These are phyloP conservation scores for Eucidaris tribuloides DNA, from an alignment of 35 echinoderm and acorn worm genomes.

Conservation along the genomic window DNA sequence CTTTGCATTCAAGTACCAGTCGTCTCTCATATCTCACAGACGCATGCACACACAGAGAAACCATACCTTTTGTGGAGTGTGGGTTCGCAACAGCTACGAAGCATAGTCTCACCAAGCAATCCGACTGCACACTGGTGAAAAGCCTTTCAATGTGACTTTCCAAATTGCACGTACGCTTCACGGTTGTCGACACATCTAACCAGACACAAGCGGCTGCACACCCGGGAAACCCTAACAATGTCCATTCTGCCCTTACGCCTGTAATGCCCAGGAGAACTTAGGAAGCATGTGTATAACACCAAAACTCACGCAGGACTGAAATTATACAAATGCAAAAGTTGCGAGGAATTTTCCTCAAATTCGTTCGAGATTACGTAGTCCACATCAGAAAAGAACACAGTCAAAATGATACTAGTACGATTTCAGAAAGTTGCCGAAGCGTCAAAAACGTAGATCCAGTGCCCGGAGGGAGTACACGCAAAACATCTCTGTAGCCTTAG, in stretches of 20 bases:
- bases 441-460: not conserved
- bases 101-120: slow-evolving; percentile 79
- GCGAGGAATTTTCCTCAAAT: slow-evolving; percentile 58
- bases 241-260: slow-evolving; percentile 78
- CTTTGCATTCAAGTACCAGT: slow-evolving; percentile 46
- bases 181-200: slow-evolving; percentile 62
- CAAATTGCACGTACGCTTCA: slow-evolving; percentile 63
- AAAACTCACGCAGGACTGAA: slow-evolving; percentile 71
- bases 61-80: slow-evolving; percentile 73
- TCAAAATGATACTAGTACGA: not conserved
- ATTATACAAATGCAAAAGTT: slow-evolving; percentile 76
- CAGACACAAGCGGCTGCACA: slow-evolving; percentile 77
- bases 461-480: not conserved
- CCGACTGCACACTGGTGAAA: slow-evolving; percentile 86
- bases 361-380: slow-evolving; percentile 59
- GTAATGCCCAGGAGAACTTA: slow-evolving; percentile 79
- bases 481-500: not conserved
- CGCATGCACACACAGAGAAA: slow-evolving; percentile 76
- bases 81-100: slow-evolving; percentile 64
- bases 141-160: slow-evolving; percentile 75
- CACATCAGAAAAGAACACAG: slow-evolving; percentile 54
- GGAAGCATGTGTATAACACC: slow-evolving; percentile 83
- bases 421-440: not conserved
- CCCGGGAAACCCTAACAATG: slow-evolving; percentile 91
- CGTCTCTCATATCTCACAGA: slow-evolving; percentile 52